phyloP scores from a whole-genome alignment of 1,140 invertebrate species.

The Rhysida immarginata region DNA sequence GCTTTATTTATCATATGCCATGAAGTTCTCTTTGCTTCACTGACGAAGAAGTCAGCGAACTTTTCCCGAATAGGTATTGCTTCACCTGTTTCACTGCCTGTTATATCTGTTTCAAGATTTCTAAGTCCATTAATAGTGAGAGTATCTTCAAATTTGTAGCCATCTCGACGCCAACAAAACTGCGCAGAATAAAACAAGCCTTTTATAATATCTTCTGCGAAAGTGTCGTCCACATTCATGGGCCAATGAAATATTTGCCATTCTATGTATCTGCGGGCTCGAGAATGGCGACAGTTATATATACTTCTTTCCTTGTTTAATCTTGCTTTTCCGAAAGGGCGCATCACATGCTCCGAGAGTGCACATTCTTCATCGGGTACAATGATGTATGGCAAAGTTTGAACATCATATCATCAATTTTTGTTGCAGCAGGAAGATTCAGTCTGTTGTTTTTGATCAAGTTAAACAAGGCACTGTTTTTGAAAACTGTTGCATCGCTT shows the following conservation, averaged over 20 bases:
- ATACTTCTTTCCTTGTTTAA: background rate
- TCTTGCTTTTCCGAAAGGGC: background rate
- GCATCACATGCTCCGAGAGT: background rate
- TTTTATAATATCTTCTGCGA: background rate
- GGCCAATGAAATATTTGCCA: background rate
- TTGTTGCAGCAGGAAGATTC: background rate
- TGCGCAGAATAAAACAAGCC: background rate
- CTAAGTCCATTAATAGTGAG: background rate
- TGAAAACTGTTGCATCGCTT: no score
- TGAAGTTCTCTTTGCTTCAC: background rate
- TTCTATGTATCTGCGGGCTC: background rate
- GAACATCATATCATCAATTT: background rate
- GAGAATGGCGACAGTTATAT: background rate
- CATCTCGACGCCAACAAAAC: background rate
- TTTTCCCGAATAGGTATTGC: background rate
- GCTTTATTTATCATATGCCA: no score
- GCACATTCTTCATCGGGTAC: slow-evolving; percentile 9
- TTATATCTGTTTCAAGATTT: background rate
- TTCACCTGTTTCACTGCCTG: background rate
- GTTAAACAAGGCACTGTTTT: no score
- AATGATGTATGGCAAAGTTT: background rate
- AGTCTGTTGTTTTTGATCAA: no score
- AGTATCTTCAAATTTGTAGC: background rate
- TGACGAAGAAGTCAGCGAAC: background rate
- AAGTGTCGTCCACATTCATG: background rate